Percentiles rank a stretch among this genome's conserved stretches.
These are phyloP conservation scores for Pseudobourletiella spinata DNA, from an alignment of 1,140 invertebrate genomes.

Conservation along the genomic window DNA sequence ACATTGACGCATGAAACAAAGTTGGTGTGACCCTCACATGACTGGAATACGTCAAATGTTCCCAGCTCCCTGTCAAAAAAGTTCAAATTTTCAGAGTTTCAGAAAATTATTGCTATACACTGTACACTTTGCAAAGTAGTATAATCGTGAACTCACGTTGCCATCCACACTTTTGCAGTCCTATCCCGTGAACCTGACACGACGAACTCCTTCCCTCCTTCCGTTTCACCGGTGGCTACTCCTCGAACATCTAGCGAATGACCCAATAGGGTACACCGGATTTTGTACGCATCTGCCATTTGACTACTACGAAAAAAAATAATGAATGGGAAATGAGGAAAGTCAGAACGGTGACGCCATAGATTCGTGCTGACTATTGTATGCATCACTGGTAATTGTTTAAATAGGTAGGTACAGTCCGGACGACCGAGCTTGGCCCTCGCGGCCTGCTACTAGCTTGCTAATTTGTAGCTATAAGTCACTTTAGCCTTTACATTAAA, in stretches of 20 bases:
- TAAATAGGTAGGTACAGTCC: too few relatives aligned
- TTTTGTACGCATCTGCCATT: conserved; percentile 50
- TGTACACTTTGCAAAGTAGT: not conserved
- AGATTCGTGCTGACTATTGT: too few relatives aligned
- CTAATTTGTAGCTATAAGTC: too few relatives aligned
- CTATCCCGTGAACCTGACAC: conserved; percentile 78
- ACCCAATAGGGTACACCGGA: conserved; percentile 63
- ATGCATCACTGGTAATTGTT: too few relatives aligned
- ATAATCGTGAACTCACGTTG: conserved; percentile 52
- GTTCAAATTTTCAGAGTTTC: conserved; percentile 37
- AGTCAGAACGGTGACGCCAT: too few relatives aligned
- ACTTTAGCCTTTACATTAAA: too few relatives aligned
- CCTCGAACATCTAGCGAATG: conserved; percentile 76
- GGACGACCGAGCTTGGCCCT: too few relatives aligned
- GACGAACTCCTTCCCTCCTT: conserved; percentile 54
- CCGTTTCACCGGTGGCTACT: conserved; percentile 49
- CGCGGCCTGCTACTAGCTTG: too few relatives aligned
- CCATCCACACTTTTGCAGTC: conserved; percentile 73
- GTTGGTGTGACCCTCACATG: conserved; percentile 70
- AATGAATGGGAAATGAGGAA: too few relatives aligned
- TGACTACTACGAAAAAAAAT: too few relatives aligned
- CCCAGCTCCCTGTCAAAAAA: conserved; percentile 46
- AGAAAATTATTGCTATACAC: conserved; percentile 3
- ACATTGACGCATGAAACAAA: conserved; percentile 73
- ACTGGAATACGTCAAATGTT: conserved; percentile 48